Evolutionary conservation across 2,113 vertebrate genomes (phyloP), one percentile per base, ranked within the genome.

Genomic region (Urocolius indicus): DNA sequence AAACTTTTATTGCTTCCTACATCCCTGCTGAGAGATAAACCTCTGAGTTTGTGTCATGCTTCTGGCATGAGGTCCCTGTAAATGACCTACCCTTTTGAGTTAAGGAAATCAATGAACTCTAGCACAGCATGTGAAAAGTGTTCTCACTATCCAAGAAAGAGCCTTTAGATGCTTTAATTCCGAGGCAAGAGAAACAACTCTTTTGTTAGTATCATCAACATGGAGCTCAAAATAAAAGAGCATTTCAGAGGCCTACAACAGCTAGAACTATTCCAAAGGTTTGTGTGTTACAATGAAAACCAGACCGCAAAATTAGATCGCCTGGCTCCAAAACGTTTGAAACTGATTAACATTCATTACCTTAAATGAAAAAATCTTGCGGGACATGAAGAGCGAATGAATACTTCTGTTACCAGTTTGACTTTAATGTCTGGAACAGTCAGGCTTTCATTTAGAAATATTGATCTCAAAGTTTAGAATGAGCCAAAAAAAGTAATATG

Each of bases 181-280:
- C 76, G 12, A 77, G 22, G 93, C 85, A 95, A 94, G 84, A 92
- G 92, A 96, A 96, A 95, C 69, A 89, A 87, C 68, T 80, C 72
- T 67, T 92, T 93, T 94, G 79, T 93, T 93, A 76, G 29, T 12
- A 51, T 76, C 15, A 15, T 71, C 91, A 88, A 59, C 81, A 59
- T 2, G 1, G 54, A 92, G 71, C 81, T 91, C 43, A 61, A 68
- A 91, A 95, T 65, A 83, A 90, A 94, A 72, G 72, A 32, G 41
- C 29, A 55, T 88, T 95, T 90, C 79, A 78, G 90, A 90, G 52
- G 62, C 61, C 63, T 67, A 21, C 58, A 78, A 58, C 59, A 95
- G 71, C 78, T 63, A 77, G 78, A 85, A 29, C 38, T 52, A 17
- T 68, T 84, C 72, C 79, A 86, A 86, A 84, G 46, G 41, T 34